These are phyloP conservation scores for Argya squamiceps DNA, from an alignment of 2,797 vertebrate genomes.

Conservation along the genomic window DNA sequence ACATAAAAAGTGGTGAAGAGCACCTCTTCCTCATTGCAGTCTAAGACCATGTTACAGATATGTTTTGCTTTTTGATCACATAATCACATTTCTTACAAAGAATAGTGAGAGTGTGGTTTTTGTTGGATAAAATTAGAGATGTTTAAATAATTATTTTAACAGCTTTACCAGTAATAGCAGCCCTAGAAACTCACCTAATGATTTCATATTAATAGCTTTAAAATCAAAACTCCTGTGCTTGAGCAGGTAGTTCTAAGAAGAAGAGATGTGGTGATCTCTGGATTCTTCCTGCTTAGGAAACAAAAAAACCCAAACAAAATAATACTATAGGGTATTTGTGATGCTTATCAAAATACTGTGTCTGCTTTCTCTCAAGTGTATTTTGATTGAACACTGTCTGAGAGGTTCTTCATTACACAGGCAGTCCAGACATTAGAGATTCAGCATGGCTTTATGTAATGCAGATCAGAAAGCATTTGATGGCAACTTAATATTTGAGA, in stretches of 20 bases:
- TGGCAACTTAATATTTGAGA: slow-evolving; percentile 69
- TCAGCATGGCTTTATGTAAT: slow-evolving; percentile 50
- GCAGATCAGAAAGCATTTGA: slow-evolving; percentile 66
- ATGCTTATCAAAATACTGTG: slow-evolving; percentile 40
- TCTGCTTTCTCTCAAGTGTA: slow-evolving; percentile 50
- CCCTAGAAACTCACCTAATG: background rate
- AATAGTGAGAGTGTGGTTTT: background rate
- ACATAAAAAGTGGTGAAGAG: background rate
- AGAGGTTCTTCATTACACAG: slow-evolving; percentile 57
- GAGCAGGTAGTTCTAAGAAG: background rate
- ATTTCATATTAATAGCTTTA: background rate
- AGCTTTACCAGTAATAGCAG: background rate
- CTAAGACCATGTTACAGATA: background rate
- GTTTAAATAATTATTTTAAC: background rate
- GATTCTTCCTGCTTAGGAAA: background rate
- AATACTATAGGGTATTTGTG: background rate
- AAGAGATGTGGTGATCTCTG: background rate
- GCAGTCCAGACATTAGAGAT: slow-evolving; percentile 56
- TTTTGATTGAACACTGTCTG: slow-evolving; percentile 60
- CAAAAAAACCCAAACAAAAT: background rate
- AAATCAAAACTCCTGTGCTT: background rate
- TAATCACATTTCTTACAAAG: background rate
- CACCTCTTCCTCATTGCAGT: fast-evolving
- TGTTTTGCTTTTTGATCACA: background rate
- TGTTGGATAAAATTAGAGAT: background rate